These are phyloP conservation scores for Ischnus inquisitorius DNA, from an alignment of 2,888 invertebrate genomes.

Conservation along the genomic window DNA sequence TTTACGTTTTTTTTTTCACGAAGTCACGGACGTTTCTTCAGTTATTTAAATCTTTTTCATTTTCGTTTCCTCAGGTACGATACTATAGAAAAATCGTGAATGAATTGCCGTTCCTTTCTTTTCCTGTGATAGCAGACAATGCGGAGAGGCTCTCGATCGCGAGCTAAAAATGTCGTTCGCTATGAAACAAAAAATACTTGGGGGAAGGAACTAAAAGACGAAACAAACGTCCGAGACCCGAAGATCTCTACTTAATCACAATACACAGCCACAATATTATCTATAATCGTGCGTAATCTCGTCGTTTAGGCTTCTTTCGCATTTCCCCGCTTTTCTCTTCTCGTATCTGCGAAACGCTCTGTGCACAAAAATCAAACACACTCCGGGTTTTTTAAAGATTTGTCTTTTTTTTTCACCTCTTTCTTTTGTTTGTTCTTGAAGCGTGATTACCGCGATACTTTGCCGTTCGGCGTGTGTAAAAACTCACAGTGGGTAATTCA, in stretches of 20 bases:
- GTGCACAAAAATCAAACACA: conserved; percentile 45
- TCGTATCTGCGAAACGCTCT: conserved; percentile 15
- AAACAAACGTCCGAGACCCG: conserved; percentile 39
- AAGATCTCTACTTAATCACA: conserved; percentile 59
- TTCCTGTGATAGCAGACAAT: background rate
- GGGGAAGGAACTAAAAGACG: too few relatives aligned
- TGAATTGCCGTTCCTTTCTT: background rate
- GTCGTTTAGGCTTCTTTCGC: conserved; percentile 39
- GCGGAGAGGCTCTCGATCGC: conserved; percentile 1
- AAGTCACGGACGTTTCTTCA: conserved; percentile 57
- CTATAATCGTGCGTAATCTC: conserved; percentile 37
- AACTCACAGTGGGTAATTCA: conserved; percentile 2
- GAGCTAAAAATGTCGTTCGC: background rate
- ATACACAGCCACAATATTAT: conserved; percentile 69
- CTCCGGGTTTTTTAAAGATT: background rate
- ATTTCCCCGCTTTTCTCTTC: conserved; percentile 8
- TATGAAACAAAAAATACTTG: too few relatives aligned
- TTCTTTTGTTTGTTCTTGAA: conserved; percentile 15
- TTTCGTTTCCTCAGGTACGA: conserved; percentile 4
- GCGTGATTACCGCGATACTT: conserved; percentile 16
- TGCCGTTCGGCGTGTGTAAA: conserved; percentile 20
- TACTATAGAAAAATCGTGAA: conserved; percentile 9
- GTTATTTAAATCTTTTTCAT: background rate
- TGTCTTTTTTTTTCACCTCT: background rate
- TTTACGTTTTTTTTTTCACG: conserved; percentile 53